These are phyloP conservation scores for Thera britannica DNA, from an alignment of 2,888 invertebrate genomes.

Conservation along the genomic window DNA sequence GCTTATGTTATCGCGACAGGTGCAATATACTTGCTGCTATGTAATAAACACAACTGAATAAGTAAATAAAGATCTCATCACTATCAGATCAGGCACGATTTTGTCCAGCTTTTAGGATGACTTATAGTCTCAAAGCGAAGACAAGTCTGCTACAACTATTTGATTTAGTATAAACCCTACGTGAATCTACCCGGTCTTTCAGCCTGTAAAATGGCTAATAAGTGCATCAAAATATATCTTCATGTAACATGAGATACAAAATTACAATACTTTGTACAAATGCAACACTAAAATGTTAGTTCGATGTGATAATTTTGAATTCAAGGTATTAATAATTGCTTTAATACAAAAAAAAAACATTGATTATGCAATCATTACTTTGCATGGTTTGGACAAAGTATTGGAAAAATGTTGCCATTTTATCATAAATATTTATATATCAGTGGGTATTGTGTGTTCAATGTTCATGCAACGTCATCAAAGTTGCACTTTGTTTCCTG, in stretches of 20 bases:
- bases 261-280: slow-evolving; percentile 59
- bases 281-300: slow-evolving; percentile 41
- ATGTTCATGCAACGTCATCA: slow-evolving; percentile 49
- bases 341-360: slow-evolving; percentile 39
- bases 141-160: not conserved
- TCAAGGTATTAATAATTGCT: slow-evolving; percentile 57
- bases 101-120: not conserved
- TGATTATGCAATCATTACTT: slow-evolving; percentile 28
- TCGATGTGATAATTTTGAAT: slow-evolving; percentile 54
- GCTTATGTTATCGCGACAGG: not conserved
- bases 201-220: not conserved
- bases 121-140: not conserved
- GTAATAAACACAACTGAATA: not conserved
- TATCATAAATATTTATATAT: slow-evolving; percentile 43
- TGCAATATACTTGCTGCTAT: not conserved
- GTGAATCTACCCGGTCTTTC: not conserved
- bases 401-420: slow-evolving; percentile 48
- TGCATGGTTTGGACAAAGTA: slow-evolving; percentile 59
- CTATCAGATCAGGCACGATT: not conserved
- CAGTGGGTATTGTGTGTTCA: slow-evolving; percentile 47
- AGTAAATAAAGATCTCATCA: not conserved
- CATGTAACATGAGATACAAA: slow-evolving; percentile 1
- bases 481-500: slow-evolving; percentile 47
- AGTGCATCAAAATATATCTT: not conserved
- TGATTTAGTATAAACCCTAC: not conserved